A percentile compares a stretch with the other conserved stretches of the same genome.
phyloP scores from a whole-genome alignment of 2,797 vertebrate genomes.

The Oreochromis grahami region DNA sequence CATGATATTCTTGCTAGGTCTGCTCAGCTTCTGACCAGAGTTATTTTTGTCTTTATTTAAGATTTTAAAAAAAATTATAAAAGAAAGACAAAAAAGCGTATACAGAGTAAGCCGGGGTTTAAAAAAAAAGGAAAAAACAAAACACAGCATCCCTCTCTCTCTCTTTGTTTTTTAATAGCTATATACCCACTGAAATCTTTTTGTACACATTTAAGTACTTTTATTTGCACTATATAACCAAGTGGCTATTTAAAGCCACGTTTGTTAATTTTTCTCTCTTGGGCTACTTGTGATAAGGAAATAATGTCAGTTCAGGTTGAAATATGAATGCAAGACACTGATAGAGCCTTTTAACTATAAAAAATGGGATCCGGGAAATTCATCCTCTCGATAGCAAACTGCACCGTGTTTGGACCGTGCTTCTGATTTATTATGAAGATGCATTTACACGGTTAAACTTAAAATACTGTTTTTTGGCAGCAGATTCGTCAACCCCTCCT shows the following conservation, averaged over 20 bases:
- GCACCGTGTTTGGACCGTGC: neutral
- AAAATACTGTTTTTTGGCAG: neutral
- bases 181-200: constrained; percentile 67
- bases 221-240: constrained; percentile 80
- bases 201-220: constrained; percentile 75
- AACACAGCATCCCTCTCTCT: constrained; percentile 63
- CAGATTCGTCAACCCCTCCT: neutral
- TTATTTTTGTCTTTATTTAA: constrained; percentile 49
- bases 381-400: constrained; percentile 45
- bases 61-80: constrained; percentile 42
- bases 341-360: constrained; percentile 70
- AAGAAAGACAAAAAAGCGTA: constrained; percentile 23
- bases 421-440: neutral
- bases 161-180: constrained; percentile 51
- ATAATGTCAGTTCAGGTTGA: constrained; percentile 71
- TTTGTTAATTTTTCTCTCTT: constrained; percentile 62
- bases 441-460: neutral
- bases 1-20: constrained; percentile 57
- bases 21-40: constrained; percentile 47
- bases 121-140: constrained; percentile 13
- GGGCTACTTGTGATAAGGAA: constrained; percentile 67
- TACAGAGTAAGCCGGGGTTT: constrained; percentile 16
- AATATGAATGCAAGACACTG: constrained; percentile 76
- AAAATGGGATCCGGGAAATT: constrained; percentile 43
- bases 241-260: constrained; percentile 55